phyloP scores from a whole-genome alignment of 2,888 invertebrate genomes.

The Protophormia terraenovae region DNA sequence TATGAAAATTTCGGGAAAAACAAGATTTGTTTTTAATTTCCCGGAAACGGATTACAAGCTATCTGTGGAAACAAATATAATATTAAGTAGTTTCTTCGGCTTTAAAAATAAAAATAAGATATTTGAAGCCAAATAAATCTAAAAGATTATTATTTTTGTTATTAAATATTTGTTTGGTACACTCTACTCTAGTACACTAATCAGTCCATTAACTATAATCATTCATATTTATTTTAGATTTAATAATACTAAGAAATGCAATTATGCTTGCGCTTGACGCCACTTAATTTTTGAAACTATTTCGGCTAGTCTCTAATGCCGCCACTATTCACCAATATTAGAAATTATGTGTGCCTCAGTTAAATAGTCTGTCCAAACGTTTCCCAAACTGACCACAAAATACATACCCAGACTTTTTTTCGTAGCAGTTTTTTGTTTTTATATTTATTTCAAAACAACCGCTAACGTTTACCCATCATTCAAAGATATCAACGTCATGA shows the following conservation, averaged over 20 bases:
- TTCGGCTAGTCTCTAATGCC: conserved; percentile 7
- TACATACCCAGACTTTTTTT: conserved; percentile 22
- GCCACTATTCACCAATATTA: conserved; percentile 10
- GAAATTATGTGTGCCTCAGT: background rate
- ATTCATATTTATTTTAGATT: no score
- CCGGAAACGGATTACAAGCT: no score
- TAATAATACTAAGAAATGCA: background rate
- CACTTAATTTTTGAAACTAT: background rate
- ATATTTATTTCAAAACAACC: conserved; percentile 56
- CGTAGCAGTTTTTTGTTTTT: conserved; percentile 11
- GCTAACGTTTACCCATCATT: conserved; percentile 65
- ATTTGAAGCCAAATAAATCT: no score
- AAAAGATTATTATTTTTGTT: no score
- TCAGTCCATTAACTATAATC: no score
- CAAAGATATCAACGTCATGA: conserved; percentile 67
- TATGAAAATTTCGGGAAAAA: no score
- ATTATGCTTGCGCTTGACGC: background rate
- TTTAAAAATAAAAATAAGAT: no score
- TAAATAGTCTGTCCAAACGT: conserved; percentile 2
- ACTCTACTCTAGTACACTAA: no score
- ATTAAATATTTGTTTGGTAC: no score
- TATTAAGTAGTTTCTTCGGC: no score
- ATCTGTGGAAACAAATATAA: no score
- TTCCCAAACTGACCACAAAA: conserved; percentile 51
- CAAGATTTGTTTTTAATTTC: no score